Evolutionary conservation across 2,888 invertebrate species (phyloP).

Genomic region (Ferdinandea cuprea): DNA sequence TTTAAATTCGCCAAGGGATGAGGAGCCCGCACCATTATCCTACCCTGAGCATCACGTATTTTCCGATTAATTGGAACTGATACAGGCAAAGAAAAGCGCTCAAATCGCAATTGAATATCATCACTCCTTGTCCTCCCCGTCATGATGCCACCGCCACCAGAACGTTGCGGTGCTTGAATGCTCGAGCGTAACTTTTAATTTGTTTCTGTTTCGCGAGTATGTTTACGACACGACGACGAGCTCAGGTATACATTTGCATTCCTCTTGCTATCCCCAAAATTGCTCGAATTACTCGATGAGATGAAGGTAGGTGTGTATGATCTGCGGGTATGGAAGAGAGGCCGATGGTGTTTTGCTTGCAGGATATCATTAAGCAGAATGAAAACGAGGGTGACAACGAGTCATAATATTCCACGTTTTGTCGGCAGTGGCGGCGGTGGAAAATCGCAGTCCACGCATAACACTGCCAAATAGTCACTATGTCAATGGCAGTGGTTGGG

Average conservation of each 20-base stretch:
- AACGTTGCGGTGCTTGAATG: no score
- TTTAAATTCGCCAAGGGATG: conserved; percentile 8
- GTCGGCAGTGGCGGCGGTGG: conserved; percentile 9
- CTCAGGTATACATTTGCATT: conserved; percentile 60
- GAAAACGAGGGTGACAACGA: conserved; percentile 56
- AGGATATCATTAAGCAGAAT: conserved; percentile 61
- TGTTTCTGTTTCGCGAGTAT: conserved; percentile 58
- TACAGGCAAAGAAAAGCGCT: conserved; percentile 66
- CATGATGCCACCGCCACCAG: background rate
- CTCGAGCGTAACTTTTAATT: conserved; percentile 65
- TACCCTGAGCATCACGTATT: conserved; percentile 60
- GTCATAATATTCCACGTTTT: conserved; percentile 46
- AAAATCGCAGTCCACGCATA: conserved; percentile 50
- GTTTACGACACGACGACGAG: conserved; percentile 22
- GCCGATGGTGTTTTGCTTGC: conserved; percentile 33
- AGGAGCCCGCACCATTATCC: conserved; percentile 10
- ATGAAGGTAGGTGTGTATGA: no score
- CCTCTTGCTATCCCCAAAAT: conserved; percentile 33
- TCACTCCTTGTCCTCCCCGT: conserved; percentile 38
- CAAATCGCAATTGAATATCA: conserved; percentile 72
- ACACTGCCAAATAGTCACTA: conserved; percentile 30
- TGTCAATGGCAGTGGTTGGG: conserved; percentile 18
- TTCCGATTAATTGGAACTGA: conserved; percentile 73
- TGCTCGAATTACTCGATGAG: conserved; percentile 41
- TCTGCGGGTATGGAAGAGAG: background rate